Base-by-base conservation (phyloP, 2,888 invertebrate species). In the Sesamia inferens region DNA sequence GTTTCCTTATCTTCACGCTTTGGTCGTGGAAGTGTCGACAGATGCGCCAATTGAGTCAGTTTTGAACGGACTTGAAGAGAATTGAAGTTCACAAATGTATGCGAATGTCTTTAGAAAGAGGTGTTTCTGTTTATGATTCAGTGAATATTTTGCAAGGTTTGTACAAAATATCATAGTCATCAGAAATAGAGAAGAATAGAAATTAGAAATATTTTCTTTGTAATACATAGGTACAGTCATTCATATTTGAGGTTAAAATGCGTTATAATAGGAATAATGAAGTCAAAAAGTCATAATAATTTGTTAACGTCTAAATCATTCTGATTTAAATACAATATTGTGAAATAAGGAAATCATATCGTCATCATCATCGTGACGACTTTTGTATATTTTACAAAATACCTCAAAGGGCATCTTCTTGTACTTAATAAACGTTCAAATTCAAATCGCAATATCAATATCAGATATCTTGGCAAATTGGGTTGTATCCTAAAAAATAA, bases 1-100 rank as follows among this genome's bases (percentile, higher is more conserved):
- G 71, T 69, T 69, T 63, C 84, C 76, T 80, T 81, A 81, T 81
- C 81, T 83, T 81, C 76, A 83, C 76, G 74, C 47, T 44, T 31
- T 16, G 14, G 16, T 48, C 39, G 54, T 57, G 64, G 51, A 24
- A 48, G 68, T 74, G 74, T 66, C 44, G 71, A 70, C 71, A 80
- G 71, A 48, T 16, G 57, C 70, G n/a, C 57, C 80, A 65, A 68
- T 54, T n/a, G 22, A 39, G 42, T 78, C 31, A 39, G 11, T 48
- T 48, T 55, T 54, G 7, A 5, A 51, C 14, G 10, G 47, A 16
- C n/a, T 69, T 54, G 1, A n/a, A 39, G 14, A 22, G 4, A 62
- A 39, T 47, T 8, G 19, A 63, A 39, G 19, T 57, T 73, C 22
- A 13, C 57, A 22, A 75, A 7, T 57, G 16, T 8, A 11, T 54